Percentiles rank a stretch among this genome's conserved stretches.
Conservation (phyloP, 2,888 invertebrate genomes). For the Pegoplata infirma region DNA sequence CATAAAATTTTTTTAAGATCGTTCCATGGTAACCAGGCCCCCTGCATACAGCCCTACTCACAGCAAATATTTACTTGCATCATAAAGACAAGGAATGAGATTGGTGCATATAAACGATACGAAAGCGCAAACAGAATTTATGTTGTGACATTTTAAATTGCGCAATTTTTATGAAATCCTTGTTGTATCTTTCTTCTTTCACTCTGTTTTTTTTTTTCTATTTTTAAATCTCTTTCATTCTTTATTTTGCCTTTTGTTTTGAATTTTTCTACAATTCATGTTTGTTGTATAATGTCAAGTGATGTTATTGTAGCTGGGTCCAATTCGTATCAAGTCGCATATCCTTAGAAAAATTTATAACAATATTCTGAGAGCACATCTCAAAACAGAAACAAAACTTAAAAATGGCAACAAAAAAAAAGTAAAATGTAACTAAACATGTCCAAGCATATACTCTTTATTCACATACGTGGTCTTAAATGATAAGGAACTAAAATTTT, state of each 20-base stretch:
- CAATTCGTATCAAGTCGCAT: slow-evolving; percentile 61
- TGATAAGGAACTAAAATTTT: slow-evolving; percentile 23
- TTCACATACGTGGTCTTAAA: neutral
- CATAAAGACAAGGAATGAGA: slow-evolving; percentile 21
- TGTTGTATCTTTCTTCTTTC: slow-evolving; percentile 63
- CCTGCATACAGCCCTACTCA: neutral
- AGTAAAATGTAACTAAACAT: slow-evolving; percentile 16
- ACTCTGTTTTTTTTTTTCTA: slow-evolving; percentile 26
- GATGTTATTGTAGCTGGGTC: slow-evolving; percentile 42
- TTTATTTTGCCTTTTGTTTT: slow-evolving; percentile 42
- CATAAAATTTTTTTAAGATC: too few species aligned
- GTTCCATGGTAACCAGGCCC: too few species aligned
- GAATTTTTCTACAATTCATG: slow-evolving; percentile 28
- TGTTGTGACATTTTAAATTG: slow-evolving; percentile 78
- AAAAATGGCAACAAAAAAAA: slow-evolving; percentile 8
- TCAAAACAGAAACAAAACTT: slow-evolving; percentile 56
- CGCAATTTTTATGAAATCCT: slow-evolving; percentile 78
- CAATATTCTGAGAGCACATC: slow-evolving; percentile 54
- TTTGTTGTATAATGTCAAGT: slow-evolving; percentile 54
- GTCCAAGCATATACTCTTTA: slow-evolving; percentile 25
- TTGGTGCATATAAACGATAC: slow-evolving; percentile 69
- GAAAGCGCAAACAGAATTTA: slow-evolving; percentile 76
- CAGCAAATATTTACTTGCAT: slow-evolving; percentile 16
- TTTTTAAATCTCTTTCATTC: slow-evolving; percentile 36
- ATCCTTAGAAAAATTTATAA: slow-evolving; percentile 56